Evolutionary conservation across 2,797 vertebrate genomes (phyloP), one percentile per base, ranked within the genome.

Genomic region (Lagodon rhomboides): DNA sequence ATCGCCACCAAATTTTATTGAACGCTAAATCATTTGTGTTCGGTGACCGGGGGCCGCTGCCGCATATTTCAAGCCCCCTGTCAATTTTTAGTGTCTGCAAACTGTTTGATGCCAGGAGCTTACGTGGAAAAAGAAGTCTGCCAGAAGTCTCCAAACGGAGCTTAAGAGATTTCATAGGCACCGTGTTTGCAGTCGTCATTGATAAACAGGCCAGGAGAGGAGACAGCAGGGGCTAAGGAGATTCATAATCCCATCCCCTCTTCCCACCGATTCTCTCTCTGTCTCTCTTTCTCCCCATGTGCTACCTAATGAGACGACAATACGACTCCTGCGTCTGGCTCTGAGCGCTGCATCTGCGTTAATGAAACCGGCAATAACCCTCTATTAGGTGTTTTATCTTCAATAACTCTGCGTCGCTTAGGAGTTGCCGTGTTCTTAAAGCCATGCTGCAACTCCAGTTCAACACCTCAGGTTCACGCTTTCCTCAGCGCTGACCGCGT

Each of bases 171-270:
- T 87, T 84, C 71, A 56, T 17, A 75, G 79, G 73, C 77, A 17
- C 43, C 43, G 27, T 81, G 80, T 91, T 86, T 88, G 82, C 85
- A 75, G 85, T 83, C 81, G 78, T 90, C 86, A 80, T 84, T 85
- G 88, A 89, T 86, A 87, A 93, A 88, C 86, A 85, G 84, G 87
- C 80, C 75, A 83, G 85, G 80, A 87, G 89, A 91, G 85, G 85
- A 90, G 87, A 89, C 90, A 87, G 93, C 87, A 86, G 87, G 90
- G 73, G 83, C 86, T 82, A 18, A 85, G 79, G 83, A 92, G 84
- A 90, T 85, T 85, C 88, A 78, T 85, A 87, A 87, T 91, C 90
- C 85, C 11, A 55, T 75, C 83, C 77, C 61, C 55, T 84, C 80
- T 86, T 84, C 84, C 85, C 38, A 23, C 83, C 79, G 78, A 75